Evolutionary conservation across 37 sponge, comb jelly and placozoan species (phyloP).

Genomic region (Beroe ovata): DNA sequence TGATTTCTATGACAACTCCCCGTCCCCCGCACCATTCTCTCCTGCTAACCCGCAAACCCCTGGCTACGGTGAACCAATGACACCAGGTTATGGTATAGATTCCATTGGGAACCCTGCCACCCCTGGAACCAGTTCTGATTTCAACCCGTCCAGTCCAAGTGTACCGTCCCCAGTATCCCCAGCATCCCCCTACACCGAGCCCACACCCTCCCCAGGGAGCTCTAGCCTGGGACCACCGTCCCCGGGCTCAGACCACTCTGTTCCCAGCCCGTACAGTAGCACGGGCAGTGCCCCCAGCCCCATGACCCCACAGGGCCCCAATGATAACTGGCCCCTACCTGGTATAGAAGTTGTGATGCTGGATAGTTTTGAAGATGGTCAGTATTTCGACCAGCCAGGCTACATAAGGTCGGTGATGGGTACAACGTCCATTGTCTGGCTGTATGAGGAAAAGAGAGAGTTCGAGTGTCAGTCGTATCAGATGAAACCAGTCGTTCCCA

Average conservation of each 20-base stretch:
- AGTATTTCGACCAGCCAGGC: conserved; percentile 53
- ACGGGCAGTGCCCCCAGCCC: conserved; percentile 15
- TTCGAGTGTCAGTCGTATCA: conserved; percentile 77
- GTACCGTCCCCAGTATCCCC: conserved; percentile 28
- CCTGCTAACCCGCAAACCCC: conserved; percentile 64
- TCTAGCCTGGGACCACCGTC: conserved; percentile 50
- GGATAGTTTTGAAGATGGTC: conserved; percentile 50
- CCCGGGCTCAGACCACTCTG: conserved; percentile 48
- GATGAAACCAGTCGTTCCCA: conserved; percentile 76
- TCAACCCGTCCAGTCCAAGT: conserved; percentile 48
- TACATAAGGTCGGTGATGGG: conserved; percentile 68
- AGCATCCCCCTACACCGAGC: conserved; percentile 60
- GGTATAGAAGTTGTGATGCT: conserved; percentile 63
- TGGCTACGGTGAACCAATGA: conserved; percentile 56
- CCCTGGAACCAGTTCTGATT: conserved; percentile 40
- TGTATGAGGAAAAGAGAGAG: conserved; percentile 82
- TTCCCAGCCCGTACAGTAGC: conserved; percentile 60
- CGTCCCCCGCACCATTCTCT: conserved; percentile 62
- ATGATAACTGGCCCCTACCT: conserved; percentile 56
- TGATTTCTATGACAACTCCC: conserved; percentile 65
- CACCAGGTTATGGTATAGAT: conserved; percentile 50
- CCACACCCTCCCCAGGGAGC: conserved; percentile 34
- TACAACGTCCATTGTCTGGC: conserved; percentile 73
- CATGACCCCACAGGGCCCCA: conserved; percentile 20
- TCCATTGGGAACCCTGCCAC: conserved; percentile 48